phyloP scores from a whole-genome alignment of 2,113 vertebrate genomes.

The Acanthisitta chloris region DNA sequence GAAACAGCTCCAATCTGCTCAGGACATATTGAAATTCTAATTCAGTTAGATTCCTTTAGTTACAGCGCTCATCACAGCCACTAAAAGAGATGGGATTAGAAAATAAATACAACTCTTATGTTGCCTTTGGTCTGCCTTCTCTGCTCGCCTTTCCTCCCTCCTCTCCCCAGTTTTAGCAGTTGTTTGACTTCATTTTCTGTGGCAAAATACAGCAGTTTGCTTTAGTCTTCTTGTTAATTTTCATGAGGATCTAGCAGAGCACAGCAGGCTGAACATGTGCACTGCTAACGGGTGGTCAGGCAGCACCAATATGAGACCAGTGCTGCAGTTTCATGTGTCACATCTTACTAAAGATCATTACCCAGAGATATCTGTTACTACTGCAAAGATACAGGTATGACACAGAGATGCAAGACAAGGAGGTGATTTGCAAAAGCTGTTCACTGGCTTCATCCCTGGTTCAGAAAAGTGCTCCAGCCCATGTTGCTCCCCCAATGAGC shows the following conservation, averaged over 20 bases:
- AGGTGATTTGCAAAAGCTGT: background rate
- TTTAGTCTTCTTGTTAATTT: background rate
- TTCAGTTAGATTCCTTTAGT: conserved; percentile 49
- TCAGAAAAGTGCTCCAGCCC: background rate
- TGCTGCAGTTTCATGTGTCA: background rate
- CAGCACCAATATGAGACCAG: background rate
- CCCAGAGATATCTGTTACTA: background rate
- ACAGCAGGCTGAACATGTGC: accelerated
- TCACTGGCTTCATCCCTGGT: background rate
- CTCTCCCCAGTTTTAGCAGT: background rate
- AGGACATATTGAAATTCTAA: conserved; percentile 57
- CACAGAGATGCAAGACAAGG: background rate
- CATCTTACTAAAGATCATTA: background rate
- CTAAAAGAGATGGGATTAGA: conserved; percentile 33
- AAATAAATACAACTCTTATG: conserved; percentile 22
- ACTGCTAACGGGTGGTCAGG: background rate
- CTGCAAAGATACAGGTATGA: background rate
- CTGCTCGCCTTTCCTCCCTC: background rate
- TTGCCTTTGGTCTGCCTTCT: conserved; percentile 21
- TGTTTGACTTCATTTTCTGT: conserved; percentile 44
- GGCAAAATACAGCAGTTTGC: background rate
- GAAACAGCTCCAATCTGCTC: conserved; percentile 36
- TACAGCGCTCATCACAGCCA: conserved; percentile 15
- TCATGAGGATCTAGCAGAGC: background rate
- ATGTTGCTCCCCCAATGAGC: accelerated